phyloP scores from a whole-genome alignment of 2,113 vertebrate species.

The Scortum barcoo region DNA sequence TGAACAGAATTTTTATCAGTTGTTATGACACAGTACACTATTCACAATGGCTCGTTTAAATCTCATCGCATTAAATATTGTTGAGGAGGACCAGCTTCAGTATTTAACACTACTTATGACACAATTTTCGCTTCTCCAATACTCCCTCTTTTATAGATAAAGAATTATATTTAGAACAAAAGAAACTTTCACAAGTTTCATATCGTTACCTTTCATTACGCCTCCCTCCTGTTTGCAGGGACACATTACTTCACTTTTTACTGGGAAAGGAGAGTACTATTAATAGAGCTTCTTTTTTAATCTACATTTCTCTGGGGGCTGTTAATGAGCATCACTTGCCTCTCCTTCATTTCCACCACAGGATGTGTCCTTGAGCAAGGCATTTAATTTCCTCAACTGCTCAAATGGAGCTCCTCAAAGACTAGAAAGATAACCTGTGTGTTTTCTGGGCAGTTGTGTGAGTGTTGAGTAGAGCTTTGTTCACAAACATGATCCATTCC shows the following conservation, averaged over 20 bases:
- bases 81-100: not conserved
- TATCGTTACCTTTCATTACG: slow-evolving; percentile 1
- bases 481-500: not conserved
- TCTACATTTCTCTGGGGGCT: not conserved
- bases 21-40: not conserved
- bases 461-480: not conserved
- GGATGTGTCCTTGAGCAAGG: slow-evolving; percentile 25
- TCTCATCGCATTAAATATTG: not conserved
- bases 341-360: slow-evolving; percentile 9
- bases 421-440: not conserved
- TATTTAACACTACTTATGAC: not conserved
- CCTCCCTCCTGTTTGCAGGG: not conserved
- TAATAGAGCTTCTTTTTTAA: slow-evolving; percentile 5
- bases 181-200: not conserved
- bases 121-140: not conserved
- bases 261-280: not conserved
- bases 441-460: not conserved
- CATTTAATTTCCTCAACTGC: slow-evolving; percentile 7
- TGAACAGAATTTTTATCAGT: not conserved
- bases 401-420: not conserved
- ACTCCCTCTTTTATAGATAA: not conserved
- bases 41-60: not conserved
- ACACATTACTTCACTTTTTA: slow-evolving; percentile 6
- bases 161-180: not conserved
- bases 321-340: not conserved